These are phyloP conservation scores for Bombus soroeensis DNA, from an alignment of 1,140 invertebrate genomes.

Conservation along the genomic window DNA sequence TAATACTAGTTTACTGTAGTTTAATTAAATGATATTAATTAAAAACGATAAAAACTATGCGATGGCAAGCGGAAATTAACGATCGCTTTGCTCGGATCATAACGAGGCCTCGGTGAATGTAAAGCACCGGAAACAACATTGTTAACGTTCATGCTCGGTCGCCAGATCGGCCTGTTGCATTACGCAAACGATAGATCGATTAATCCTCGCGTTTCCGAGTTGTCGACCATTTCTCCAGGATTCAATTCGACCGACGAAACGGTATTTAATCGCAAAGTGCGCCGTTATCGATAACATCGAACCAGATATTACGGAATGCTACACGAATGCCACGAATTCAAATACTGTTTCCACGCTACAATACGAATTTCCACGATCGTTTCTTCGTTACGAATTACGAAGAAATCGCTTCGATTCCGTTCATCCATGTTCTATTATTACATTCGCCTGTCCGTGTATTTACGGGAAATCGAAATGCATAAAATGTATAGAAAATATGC, in stretches of 20 bases:
- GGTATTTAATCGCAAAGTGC: constrained; percentile 1
- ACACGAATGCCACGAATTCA: neutral
- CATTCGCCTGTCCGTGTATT: too few species aligned
- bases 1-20: too few species aligned
- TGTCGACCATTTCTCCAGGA: neutral
- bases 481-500: too few species aligned
- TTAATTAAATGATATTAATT: neutral
- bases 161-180: neutral
- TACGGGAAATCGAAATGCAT: too few species aligned
- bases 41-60: neutral
- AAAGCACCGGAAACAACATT: neutral
- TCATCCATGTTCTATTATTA: neutral
- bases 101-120: neutral
- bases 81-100: neutral
- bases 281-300: neutral
- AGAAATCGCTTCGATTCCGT: neutral
- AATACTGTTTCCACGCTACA: neutral
- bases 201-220: neutral
- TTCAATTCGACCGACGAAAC: neutral
- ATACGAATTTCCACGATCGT: neutral
- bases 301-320: neutral
- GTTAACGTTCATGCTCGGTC: neutral
- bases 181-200: constrained; percentile 4
- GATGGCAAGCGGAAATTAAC: neutral
- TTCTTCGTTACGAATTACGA: neutral